Evolutionary conservation across 2,888 invertebrate species (phyloP).

Genomic region (Oxyteleia sp.): DNA sequence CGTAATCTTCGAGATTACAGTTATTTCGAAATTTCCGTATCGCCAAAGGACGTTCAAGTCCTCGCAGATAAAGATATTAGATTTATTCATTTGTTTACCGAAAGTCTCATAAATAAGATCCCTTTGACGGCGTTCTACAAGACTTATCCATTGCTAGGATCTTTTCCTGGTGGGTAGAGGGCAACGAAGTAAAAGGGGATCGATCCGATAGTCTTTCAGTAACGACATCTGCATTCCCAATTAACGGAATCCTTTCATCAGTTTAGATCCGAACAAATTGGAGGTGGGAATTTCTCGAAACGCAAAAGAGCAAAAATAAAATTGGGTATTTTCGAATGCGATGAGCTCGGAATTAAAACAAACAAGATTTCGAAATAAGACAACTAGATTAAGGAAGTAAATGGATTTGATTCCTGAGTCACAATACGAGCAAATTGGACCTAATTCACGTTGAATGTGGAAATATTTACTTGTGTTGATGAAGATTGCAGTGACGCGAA

Average conservation of each 20-base stretch:
- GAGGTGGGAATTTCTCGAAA: too few species aligned
- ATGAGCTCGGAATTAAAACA: too few species aligned
- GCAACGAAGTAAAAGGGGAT: conserved; percentile 78
- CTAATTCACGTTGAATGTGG: too few species aligned
- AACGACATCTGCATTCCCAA: conserved; percentile 85
- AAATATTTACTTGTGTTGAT: too few species aligned
- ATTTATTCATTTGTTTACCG: conserved; percentile 87
- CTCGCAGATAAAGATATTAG: conserved; percentile 82
- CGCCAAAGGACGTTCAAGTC: conserved; percentile 67
- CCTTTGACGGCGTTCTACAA: conserved; percentile 85
- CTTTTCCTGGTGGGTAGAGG: conserved; percentile 76
- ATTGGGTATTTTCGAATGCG: too few species aligned
- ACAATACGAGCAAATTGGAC: too few species aligned
- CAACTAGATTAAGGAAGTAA: too few species aligned
- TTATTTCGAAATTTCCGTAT: conserved; percentile 61
- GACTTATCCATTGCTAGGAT: conserved; percentile 83
- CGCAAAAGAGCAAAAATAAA: too few species aligned
- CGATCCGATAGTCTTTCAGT: conserved; percentile 81
- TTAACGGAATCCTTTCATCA: conserved; percentile 85
- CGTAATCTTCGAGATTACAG: conserved; percentile 70
- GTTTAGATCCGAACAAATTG: too few species aligned
- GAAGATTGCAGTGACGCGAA: too few species aligned
- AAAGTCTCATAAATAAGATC: conserved; percentile 87
- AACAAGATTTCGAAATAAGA: too few species aligned
- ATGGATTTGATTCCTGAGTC: too few species aligned